These are phyloP conservation scores for Dysidea cf. avara DNA, from an alignment of 37 sponge, comb jelly and placozoan genomes.

Conservation along the genomic window DNA sequence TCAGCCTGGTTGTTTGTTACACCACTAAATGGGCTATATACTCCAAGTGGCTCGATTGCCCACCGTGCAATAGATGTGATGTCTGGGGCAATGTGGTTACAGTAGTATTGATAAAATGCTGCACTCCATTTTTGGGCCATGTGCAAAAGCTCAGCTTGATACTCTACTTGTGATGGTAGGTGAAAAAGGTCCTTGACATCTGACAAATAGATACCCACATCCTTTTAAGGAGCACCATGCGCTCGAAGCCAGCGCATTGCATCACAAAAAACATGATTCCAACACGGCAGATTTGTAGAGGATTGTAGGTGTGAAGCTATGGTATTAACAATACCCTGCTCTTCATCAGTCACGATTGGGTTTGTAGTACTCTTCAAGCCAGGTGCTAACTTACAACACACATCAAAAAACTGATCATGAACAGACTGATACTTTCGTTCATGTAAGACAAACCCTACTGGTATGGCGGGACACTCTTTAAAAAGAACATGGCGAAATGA, in stretches of 20 bases:
- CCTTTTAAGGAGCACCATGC: background rate
- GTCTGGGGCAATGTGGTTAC: slow-evolving; percentile 29
- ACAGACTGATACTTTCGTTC: slow-evolving; percentile 33
- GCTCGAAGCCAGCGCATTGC: slow-evolving; percentile 22
- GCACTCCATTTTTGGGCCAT: slow-evolving; percentile 34
- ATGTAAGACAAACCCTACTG: slow-evolving; percentile 49
- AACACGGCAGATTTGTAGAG: slow-evolving; percentile 31
- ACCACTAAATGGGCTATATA: slow-evolving; percentile 39
- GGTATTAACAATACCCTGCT: slow-evolving; percentile 36
- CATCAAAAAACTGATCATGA: slow-evolving; percentile 40
- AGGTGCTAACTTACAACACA: slow-evolving; percentile 22
- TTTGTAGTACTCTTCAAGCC: slow-evolving; percentile 17
- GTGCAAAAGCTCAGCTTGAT: too few species aligned
- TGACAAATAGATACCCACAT: slow-evolving; percentile 19
- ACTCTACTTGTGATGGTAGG: slow-evolving; percentile 17
- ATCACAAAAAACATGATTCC: slow-evolving; percentile 40
- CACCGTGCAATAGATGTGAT: slow-evolving; percentile 33
- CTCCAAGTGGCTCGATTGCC: slow-evolving; percentile 34
- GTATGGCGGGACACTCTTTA: slow-evolving; percentile 33
- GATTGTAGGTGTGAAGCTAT: slow-evolving; percentile 15
- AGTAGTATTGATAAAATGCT: slow-evolving; percentile 30
- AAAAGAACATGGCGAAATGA: slow-evolving; percentile 46
- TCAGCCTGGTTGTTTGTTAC: slow-evolving; percentile 43
- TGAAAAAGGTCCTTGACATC: slow-evolving; percentile 35
- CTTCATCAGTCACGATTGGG: slow-evolving; percentile 43